phyloP scores from a whole-genome alignment of 1,140 invertebrate genomes.

The Matsumurasca onukii region DNA sequence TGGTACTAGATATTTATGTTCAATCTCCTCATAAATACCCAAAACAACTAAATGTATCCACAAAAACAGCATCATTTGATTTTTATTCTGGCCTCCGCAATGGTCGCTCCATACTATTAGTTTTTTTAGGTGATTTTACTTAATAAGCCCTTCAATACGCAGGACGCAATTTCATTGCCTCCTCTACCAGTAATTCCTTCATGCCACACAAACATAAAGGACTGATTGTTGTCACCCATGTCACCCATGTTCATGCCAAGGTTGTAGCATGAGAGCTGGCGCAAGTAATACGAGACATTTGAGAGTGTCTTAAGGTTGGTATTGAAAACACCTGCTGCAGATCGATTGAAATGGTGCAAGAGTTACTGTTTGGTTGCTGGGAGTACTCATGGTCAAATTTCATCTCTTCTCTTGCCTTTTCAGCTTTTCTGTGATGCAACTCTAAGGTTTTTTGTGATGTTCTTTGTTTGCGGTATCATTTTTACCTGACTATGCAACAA shows the following conservation, averaged over 20 bases:
- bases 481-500: conserved; percentile 17
- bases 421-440: conserved; percentile 26
- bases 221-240: conserved; percentile 31
- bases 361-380: conserved; percentile 15
- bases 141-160: conserved; percentile 17
- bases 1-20: conserved; percentile 6
- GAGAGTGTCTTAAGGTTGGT: conserved; percentile 25
- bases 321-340: conserved; percentile 31
- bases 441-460: conserved; percentile 15
- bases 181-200: conserved; percentile 34
- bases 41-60: not conserved
- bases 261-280: conserved; percentile 37
- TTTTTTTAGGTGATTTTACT: conserved; percentile 21
- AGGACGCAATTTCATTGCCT: conserved; percentile 29
- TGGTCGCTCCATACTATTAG: conserved; percentile 26
- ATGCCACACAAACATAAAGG: conserved; percentile 39
- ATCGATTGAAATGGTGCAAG: conserved; percentile 24
- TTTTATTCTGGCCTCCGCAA: conserved; percentile 23
- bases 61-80: conserved; percentile 8
- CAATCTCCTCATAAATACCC: not conserved
- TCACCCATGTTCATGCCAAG: conserved; percentile 31
- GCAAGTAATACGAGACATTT: conserved; percentile 34
- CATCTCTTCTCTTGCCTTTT: conserved; percentile 24
- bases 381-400: conserved; percentile 19
- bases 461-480: conserved; percentile 20